phyloP scores from a whole-genome alignment of 2,888 invertebrate genomes.

The Chymomyza caudatula region DNA sequence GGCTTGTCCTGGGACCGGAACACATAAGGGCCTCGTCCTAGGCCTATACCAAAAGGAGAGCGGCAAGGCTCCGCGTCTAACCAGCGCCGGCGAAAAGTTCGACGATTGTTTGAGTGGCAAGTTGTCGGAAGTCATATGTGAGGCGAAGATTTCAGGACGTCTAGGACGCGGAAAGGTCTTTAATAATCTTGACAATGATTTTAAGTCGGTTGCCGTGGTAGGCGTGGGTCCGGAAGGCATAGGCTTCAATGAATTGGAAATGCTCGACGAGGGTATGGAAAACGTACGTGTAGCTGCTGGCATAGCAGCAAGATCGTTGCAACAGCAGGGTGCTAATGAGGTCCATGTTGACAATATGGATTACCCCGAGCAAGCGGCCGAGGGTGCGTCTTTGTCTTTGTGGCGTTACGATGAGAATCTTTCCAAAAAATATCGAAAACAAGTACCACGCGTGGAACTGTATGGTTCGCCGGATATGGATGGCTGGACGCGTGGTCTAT shows the following conservation, averaged over 20 bases:
- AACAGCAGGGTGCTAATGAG: conserved; percentile 76
- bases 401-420: conserved; percentile 82
- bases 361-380: conserved; percentile 82
- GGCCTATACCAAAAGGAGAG: conserved; percentile 79
- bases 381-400: conserved; percentile 80
- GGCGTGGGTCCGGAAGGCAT: conserved; percentile 82
- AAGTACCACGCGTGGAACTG: conserved; percentile 78
- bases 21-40: conserved; percentile 80
- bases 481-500: conserved; percentile 81
- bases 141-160: conserved; percentile 72
- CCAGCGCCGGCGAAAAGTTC: conserved; percentile 79
- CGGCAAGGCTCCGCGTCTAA: conserved; percentile 78
- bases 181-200: conserved; percentile 80
- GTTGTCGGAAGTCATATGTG: conserved; percentile 77
- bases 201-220: conserved; percentile 82
- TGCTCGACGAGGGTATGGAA: conserved; percentile 83
- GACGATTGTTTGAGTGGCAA: conserved; percentile 79
- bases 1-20: conserved; percentile 15
- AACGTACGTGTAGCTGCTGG: conserved; percentile 83
- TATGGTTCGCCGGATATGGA: conserved; percentile 78
- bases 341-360: conserved; percentile 81
- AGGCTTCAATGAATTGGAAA: conserved; percentile 82
- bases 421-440: conserved; percentile 75
- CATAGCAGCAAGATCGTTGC: conserved; percentile 77
- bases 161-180: conserved; percentile 78